Evolutionary conservation across 2,797 vertebrate genomes (phyloP), one percentile per base, ranked within the genome.

Genomic region (Pseudomugil gertrudae): DNA sequence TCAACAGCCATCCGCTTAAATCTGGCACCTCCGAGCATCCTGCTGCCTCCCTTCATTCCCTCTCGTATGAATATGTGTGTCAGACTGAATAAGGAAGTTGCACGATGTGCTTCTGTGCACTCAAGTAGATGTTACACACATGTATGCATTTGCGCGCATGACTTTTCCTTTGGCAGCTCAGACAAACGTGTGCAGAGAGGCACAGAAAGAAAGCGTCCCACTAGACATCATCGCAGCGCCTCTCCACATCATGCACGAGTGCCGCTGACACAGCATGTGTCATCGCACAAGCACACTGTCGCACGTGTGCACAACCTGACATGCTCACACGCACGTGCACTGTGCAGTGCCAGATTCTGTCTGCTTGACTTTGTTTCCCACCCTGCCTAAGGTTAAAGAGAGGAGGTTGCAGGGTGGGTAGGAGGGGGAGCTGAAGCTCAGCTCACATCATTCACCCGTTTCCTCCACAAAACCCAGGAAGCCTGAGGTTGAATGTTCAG

Each of bases 341-440:
- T 13, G 15, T 60, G 67, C 80, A 51, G 30, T 15, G 9, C 4
- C 1, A 0, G 52, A 27, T 35, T 84, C 64, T 84, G 78, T 87
- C 84, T 78, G 81, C 86, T 87, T 78, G 87, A 90, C 85, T 88
- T 88, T 83, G 83, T 90, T 73, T 89, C 85, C 87, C 84, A 88
- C 77, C 74, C 83, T 87, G 84, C 90, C 87, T 64, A 75, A 80
- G 86, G 86, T 89, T 76, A 85, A 76, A 84, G 59, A 78, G 81
- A 59, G 66, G 72, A 78, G 74, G 51, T 38, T 76, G 69, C 59
- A 62, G 76, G 63, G 65, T n/a, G 17, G 29, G 65, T 19, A 17
- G 38, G 56, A 71, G 51, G 63, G 50, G 26, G 53, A 59, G 83
- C 81, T 76, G 73, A 74, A 69, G 78, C 85, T 66, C 63, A 54